These are phyloP conservation scores for Microctenopoma stevenorrisi DNA, from an alignment of 2,797 vertebrate genomes.

Conservation along the genomic window DNA sequence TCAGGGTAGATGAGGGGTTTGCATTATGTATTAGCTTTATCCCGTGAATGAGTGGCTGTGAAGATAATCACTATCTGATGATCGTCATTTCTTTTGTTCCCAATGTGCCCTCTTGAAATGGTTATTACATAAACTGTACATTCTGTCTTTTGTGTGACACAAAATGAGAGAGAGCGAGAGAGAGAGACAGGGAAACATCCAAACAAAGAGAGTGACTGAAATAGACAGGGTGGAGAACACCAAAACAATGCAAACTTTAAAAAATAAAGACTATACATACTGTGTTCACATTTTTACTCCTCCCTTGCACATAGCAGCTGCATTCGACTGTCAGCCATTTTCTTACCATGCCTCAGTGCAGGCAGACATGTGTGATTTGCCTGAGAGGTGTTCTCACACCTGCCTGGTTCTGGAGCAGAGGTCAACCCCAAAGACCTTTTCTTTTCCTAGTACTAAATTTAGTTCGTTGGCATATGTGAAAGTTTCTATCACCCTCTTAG, in stretches of 20 bases:
- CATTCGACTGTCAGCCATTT: conserved; percentile 63
- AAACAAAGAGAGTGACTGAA: conserved; percentile 12
- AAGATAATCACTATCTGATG: conserved; percentile 68
- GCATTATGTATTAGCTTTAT: conserved; percentile 73
- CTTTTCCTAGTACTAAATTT: conserved; percentile 60
- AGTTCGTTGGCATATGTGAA: conserved; percentile 66
- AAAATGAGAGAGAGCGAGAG: conserved; percentile 16
- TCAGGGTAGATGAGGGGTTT: conserved; percentile 54
- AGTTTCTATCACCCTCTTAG: conserved; percentile 51
- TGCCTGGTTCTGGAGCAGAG: conserved; percentile 62
- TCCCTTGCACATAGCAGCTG: conserved; percentile 23
- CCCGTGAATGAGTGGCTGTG: conserved; percentile 53
- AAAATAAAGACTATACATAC: neutral
- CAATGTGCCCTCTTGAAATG: conserved; percentile 53
- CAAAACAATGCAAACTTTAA: conserved; percentile 24
- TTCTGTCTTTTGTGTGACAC: conserved; percentile 39
- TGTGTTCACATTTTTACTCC: conserved; percentile 12
- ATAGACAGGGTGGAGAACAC: neutral
- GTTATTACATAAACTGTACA: conserved; percentile 56
- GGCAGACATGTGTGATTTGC: conserved; percentile 73
- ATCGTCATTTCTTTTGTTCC: conserved; percentile 63
- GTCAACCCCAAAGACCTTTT: conserved; percentile 59
- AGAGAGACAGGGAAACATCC: neutral
- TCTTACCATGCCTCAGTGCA: conserved; percentile 47
- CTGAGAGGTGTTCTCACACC: conserved; percentile 79